Evolutionary conservation across 2,888 invertebrate species (phyloP).

Genomic region (Xanthostigma xanthostigma): DNA sequence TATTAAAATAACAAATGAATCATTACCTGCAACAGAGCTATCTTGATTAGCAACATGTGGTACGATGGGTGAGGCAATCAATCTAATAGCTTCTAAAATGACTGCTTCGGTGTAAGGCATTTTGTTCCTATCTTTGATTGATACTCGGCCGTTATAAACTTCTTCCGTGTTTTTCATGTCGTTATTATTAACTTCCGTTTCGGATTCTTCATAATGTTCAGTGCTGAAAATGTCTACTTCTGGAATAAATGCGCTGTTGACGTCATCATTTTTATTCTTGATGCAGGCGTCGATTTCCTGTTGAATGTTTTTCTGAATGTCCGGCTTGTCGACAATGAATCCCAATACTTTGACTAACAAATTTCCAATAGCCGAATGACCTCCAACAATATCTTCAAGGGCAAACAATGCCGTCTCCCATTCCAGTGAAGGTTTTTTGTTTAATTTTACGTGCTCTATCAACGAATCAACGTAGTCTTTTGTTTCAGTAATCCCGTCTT

Average conservation of each 20-base stretch:
- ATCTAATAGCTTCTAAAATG: conserved; percentile 43
- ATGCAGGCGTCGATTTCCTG: conserved; percentile 34
- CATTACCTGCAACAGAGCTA: conserved; percentile 42
- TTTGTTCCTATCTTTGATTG: conserved; percentile 25
- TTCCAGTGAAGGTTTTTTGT: conserved; percentile 27
- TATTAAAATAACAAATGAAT: not conserved
- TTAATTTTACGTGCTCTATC: conserved; percentile 34
- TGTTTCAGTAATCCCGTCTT: conserved; percentile 21
- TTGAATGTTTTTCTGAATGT: conserved; percentile 37
- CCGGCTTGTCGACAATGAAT: conserved; percentile 34
- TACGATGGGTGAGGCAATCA: conserved; percentile 50
- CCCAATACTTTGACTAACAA: conserved; percentile 42
- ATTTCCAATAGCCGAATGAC: conserved; percentile 49
- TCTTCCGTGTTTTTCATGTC: not conserved
- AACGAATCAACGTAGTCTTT: conserved; percentile 42
- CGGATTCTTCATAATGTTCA: not conserved
- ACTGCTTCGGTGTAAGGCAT: conserved; percentile 47
- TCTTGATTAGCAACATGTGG: conserved; percentile 49
- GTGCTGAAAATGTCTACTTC: conserved; percentile 2
- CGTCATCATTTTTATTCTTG: conserved; percentile 14
- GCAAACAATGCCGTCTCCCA: conserved; percentile 38
- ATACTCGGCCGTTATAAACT: conserved; percentile 1
- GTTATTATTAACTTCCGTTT: too few relatives aligned
- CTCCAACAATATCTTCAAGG: conserved; percentile 33
- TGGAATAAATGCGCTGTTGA: not conserved